Conservation (phyloP, 2,888 invertebrate genomes). For the Brenthis daphne region DNA sequence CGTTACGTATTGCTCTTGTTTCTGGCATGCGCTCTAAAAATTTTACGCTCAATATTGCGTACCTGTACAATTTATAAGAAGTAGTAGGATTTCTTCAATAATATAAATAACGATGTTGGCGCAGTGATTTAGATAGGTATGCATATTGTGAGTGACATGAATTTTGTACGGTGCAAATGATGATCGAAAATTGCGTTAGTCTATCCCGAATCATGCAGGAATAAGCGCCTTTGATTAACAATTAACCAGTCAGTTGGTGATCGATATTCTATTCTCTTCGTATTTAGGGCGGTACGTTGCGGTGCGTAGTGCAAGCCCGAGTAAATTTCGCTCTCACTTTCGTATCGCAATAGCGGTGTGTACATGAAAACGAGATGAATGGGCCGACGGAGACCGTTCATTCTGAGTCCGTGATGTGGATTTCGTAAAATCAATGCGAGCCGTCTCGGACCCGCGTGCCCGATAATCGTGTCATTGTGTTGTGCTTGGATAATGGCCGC, state of each 20-base stretch:
- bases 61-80: not conserved
- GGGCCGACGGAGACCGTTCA: slow-evolving; percentile 75
- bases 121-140: too few relatives aligned
- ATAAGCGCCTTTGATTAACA: slow-evolving; percentile 42
- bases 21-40: slow-evolving; percentile 34
- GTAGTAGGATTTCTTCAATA: too few relatives aligned
- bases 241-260: slow-evolving; percentile 48
- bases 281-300: slow-evolving; percentile 67
- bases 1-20: slow-evolving; percentile 53
- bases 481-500: slow-evolving; percentile 65
- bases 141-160: too few relatives aligned
- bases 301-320: slow-evolving; percentile 71
- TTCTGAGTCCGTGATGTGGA: slow-evolving; percentile 75
- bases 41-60: slow-evolving; percentile 1
- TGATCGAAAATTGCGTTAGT: not conserved
- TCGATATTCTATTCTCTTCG: slow-evolving; percentile 62
- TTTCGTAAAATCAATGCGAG: slow-evolving; percentile 78
- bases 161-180: not conserved
- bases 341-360: slow-evolving; percentile 75
- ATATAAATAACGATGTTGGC: too few relatives aligned
- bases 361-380: slow-evolving; percentile 82
- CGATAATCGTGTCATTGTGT: slow-evolving; percentile 75
- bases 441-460: slow-evolving; percentile 65
- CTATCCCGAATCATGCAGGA: slow-evolving; percentile 6
- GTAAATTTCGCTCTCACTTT: slow-evolving; percentile 80